A percentile compares a stretch with the other conserved stretches of the same genome.
Conservation (phyloP, 2,888 invertebrate species). For the Pardosa pseudoannulata region DNA sequence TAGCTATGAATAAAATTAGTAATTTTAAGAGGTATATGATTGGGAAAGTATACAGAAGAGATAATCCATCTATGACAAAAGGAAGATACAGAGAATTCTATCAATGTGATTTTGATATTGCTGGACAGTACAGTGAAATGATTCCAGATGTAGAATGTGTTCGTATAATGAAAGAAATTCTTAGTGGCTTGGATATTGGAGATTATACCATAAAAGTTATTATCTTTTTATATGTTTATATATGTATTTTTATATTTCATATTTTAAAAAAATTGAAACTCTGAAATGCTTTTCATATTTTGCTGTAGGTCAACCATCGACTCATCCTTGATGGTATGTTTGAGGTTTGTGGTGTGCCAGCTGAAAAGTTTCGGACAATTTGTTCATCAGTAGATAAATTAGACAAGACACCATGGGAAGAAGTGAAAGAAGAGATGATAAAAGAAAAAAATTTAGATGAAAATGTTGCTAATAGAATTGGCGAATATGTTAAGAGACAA, state of each 20-base stretch:
- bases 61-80: constrained; percentile 96
- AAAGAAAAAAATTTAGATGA: constrained; percentile 91
- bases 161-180: constrained; percentile 93
- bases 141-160: constrained; percentile 98
- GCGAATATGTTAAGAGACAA: constrained; percentile 87
- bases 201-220: constrained; percentile 88
- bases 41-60: constrained; percentile 97
- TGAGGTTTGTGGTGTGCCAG: constrained; percentile 94
- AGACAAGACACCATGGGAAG: constrained; percentile 97
- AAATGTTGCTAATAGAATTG: constrained; percentile 90
- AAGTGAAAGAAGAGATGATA: constrained; percentile 90
- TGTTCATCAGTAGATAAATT: constrained; percentile 99
- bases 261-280: not conserved
- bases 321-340: constrained; percentile 97
- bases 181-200: constrained; percentile 89
- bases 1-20: constrained; percentile 97
- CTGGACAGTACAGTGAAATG: constrained; percentile 97
- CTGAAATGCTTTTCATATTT: not conserved
- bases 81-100: constrained; percentile 99
- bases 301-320: constrained; percentile 88
- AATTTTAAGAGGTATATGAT: constrained; percentile 98
- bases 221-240: not conserved
- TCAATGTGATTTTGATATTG: constrained; percentile 99
- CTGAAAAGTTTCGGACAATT: constrained; percentile 91
- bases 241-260: not conserved